phyloP scores from a whole-genome alignment of 2,113 vertebrate species.

The Picathartes gymnocephalus region DNA sequence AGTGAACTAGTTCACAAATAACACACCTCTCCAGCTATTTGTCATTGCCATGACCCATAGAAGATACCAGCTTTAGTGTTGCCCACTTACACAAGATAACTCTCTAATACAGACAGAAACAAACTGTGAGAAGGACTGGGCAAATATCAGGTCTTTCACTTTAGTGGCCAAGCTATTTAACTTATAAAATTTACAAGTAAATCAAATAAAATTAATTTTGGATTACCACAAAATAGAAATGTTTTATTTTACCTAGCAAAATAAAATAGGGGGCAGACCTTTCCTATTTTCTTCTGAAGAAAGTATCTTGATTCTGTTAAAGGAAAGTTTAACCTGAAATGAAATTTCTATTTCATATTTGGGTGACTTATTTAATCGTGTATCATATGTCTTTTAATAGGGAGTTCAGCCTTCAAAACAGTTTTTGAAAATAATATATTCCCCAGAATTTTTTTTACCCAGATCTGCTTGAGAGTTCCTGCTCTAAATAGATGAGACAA shows the following conservation, averaged over 20 bases:
- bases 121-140: neutral
- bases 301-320: neutral
- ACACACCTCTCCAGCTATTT: neutral
- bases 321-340: neutral
- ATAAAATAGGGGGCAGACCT: accelerated
- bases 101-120: neutral
- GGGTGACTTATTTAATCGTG: neutral
- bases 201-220: neutral
- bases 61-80: neutral
- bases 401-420: neutral
- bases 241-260: neutral
- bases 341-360: neutral
- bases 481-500: neutral
- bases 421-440: neutral
- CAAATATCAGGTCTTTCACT: neutral
- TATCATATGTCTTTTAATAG: neutral
- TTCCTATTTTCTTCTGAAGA: neutral
- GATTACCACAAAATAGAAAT: neutral
- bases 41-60: neutral
- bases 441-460: neutral
- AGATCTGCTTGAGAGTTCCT: neutral
- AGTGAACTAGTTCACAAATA: neutral
- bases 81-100: neutral
- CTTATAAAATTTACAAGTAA: neutral
- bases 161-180: neutral